Evolutionary conservation across 1,140 invertebrate genomes (phyloP).

Genomic region (Venturia canescens): DNA sequence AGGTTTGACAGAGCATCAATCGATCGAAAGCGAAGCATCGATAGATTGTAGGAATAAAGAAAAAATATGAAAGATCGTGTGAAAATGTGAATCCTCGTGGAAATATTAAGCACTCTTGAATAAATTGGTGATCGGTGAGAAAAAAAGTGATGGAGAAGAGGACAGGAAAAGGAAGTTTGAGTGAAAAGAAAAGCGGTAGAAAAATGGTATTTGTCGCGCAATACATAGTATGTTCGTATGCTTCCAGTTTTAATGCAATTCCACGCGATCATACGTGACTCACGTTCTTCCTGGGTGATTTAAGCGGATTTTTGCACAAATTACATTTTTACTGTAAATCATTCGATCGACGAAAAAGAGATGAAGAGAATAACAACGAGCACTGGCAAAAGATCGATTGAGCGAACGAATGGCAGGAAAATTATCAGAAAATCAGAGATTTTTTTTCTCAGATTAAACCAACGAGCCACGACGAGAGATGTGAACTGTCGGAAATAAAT

Average conservation of each 20-base stretch:
- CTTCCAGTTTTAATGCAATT: constrained; percentile 41
- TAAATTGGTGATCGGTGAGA: too few relatives aligned
- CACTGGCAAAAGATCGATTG: constrained; percentile 9
- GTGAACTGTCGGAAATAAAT: too few relatives aligned
- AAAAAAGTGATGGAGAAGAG: background rate
- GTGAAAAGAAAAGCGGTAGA: background rate
- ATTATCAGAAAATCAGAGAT: background rate
- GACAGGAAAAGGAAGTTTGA: background rate
- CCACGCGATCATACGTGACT: constrained; percentile 39
- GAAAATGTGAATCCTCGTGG: too few relatives aligned
- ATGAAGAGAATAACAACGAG: background rate
- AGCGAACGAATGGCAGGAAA: background rate
- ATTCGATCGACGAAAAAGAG: background rate
- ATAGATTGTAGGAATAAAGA: background rate
- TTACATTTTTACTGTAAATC: constrained; percentile 29
- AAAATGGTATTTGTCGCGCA: constrained; percentile 26
- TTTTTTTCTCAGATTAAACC: too few relatives aligned
- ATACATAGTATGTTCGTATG: constrained; percentile 39
- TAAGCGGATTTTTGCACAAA: constrained; percentile 44
- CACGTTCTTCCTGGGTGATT: constrained; percentile 39
- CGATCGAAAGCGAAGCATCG: too few relatives aligned
- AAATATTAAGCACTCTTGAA: too few relatives aligned
- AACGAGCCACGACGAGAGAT: too few relatives aligned
- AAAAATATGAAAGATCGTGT: background rate
- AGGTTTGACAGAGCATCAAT: background rate